These are phyloP conservation scores for Neolamprologus sp. DNA, from an alignment of 2,113 vertebrate genomes.

Conservation along the genomic window DNA sequence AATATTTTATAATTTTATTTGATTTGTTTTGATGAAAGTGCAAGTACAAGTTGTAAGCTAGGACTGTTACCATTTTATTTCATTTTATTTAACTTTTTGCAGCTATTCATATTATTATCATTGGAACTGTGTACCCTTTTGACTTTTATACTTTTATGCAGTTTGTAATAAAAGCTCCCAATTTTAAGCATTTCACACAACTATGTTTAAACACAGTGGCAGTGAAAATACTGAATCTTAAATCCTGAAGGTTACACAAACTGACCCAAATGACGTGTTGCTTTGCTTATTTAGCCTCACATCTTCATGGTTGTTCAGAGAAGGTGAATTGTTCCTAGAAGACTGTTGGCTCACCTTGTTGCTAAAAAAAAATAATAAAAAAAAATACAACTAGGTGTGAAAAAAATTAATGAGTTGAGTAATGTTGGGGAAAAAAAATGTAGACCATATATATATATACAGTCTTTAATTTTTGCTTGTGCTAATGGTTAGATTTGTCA, in stretches of 20 bases:
- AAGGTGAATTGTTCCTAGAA: background rate
- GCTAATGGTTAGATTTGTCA: background rate
- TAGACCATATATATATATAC: background rate
- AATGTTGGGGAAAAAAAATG: accelerated
- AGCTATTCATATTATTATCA: background rate
- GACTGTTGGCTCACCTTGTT: background rate
- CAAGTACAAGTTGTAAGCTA: background rate
- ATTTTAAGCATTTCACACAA: background rate
- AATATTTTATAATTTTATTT: background rate
- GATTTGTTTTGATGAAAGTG: background rate
- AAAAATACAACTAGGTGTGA: background rate
- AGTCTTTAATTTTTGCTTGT: background rate
- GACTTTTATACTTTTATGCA: background rate
- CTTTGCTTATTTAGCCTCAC: background rate
- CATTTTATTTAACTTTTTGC: background rate
- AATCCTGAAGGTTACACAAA: background rate
- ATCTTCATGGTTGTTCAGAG: background rate
- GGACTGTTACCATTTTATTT: background rate
- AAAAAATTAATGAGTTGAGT: background rate
- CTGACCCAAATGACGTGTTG: background rate
- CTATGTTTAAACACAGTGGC: background rate
- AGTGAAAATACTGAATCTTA: background rate
- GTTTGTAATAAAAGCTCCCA: background rate
- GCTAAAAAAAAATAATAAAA: background rate
- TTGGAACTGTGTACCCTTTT: background rate